Evolutionary conservation across 2,797 vertebrate genomes (phyloP).

Genomic region (Danio albolineatus): DNA sequence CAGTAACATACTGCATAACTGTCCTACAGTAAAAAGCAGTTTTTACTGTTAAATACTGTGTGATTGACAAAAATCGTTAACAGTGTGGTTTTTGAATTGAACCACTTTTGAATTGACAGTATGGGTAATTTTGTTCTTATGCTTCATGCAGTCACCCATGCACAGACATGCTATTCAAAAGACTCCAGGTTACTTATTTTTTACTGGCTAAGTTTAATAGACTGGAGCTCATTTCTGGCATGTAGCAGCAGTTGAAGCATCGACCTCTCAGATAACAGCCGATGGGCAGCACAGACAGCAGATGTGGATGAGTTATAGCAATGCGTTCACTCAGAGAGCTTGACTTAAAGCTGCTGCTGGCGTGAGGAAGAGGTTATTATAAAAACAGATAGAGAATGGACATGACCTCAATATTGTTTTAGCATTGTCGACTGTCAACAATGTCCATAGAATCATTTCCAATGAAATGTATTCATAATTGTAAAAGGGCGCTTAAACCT

Average conservation of each 20-base stretch:
- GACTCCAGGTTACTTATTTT: neutral
- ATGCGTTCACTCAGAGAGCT: slow-evolving; percentile 15
- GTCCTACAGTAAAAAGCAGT: no score
- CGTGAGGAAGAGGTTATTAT: slow-evolving; percentile 22
- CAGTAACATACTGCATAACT: no score
- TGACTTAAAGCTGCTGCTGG: neutral
- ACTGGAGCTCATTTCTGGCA: neutral
- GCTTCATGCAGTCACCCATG: no score
- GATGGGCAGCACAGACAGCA: slow-evolving; percentile 38
- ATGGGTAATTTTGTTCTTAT: no score
- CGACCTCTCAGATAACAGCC: slow-evolving; percentile 29
- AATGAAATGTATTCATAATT: neutral
- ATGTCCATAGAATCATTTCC: neutral
- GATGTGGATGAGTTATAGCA: slow-evolving; percentile 44
- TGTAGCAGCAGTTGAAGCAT: neutral
- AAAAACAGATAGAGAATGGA: slow-evolving; percentile 12
- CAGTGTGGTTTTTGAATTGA: no score
- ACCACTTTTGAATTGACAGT: no score
- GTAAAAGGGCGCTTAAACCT: no score
- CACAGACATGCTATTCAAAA: neutral
- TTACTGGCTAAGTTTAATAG: neutral
- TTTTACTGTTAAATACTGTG: no score
- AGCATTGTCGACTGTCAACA: slow-evolving; percentile 23
- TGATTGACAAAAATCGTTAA: no score
- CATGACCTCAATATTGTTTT: slow-evolving; percentile 17